Conservation (phyloP, 1,140 invertebrate species). For the Cherax destructor region DNA sequence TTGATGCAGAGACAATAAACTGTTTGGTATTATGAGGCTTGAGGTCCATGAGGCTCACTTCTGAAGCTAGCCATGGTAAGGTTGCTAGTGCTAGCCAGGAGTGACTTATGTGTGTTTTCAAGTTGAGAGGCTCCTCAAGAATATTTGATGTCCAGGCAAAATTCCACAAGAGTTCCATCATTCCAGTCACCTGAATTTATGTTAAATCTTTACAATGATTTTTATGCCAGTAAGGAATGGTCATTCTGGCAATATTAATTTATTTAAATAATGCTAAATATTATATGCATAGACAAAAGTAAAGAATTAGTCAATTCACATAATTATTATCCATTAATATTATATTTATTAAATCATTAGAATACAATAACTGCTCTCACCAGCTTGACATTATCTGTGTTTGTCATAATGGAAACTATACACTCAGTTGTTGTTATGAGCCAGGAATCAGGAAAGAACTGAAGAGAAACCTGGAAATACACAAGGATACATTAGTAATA, state of each 20-base stretch:
- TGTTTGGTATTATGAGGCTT: conserved; percentile 14
- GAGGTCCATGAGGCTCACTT: conserved; percentile 40
- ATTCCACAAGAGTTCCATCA: conserved; percentile 19
- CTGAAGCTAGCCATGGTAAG: conserved; percentile 54
- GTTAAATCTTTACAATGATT: background rate
- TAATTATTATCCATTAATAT: background rate
- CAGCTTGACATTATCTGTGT: background rate
- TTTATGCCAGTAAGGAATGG: background rate
- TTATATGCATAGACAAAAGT: background rate
- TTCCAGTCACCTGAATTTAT: conserved; percentile 1
- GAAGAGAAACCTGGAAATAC: conserved; percentile 26
- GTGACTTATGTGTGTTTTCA: background rate
- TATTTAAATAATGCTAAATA: too few species aligned
- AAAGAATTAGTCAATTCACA: background rate
- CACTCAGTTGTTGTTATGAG: conserved; percentile 31
- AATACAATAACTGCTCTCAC: conserved; percentile 8
- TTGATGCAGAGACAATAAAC: conserved; percentile 13
- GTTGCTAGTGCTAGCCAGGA: conserved; percentile 47
- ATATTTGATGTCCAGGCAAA: conserved; percentile 21
- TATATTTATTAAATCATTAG: background rate
- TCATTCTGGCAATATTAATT: too few species aligned
- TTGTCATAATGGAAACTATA: conserved; percentile 18
- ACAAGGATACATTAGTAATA: background rate
- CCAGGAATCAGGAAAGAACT: conserved; percentile 51
- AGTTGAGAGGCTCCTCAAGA: conserved; percentile 15